Conservation (phyloP, 2,797 vertebrate species). For the Stomatorhinus walkeri region DNA sequence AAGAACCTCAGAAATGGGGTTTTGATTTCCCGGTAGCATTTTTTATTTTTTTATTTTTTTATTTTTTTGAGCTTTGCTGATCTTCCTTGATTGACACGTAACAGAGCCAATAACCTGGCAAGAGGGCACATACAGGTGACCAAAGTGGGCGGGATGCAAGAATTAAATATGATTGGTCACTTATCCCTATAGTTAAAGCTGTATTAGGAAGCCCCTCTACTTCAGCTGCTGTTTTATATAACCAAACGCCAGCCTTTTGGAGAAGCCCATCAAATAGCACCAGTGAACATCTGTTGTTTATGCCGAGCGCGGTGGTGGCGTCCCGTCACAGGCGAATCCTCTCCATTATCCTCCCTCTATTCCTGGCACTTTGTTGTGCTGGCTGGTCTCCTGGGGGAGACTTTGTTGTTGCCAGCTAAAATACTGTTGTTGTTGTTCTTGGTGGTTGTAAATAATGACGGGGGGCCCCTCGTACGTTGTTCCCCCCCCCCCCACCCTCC, state of each 20-base stretch:
- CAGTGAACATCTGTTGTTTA: slow-evolving; percentile 16
- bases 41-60: not conserved
- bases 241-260: not conserved
- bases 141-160: not conserved
- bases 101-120: not conserved
- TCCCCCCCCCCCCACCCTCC: not conserved
- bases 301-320: not conserved
- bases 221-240: not conserved
- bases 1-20: not conserved
- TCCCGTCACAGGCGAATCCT: not conserved
- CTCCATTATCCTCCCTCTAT: not conserved
- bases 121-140: not conserved
- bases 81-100: not conserved
- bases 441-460: slow-evolving; percentile 31
- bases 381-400: not conserved
- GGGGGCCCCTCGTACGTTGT: slow-evolving; percentile 29
- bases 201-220: not conserved
- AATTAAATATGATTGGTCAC: not conserved
- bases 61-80: not conserved
- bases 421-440: slow-evolving; percentile 29
- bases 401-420: not conserved
- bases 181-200: not conserved
- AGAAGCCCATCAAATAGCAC: not conserved
- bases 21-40: not conserved
- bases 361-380: not conserved